phyloP scores from a whole-genome alignment of 2,113 vertebrate species.

The Lucifuga dentata region DNA sequence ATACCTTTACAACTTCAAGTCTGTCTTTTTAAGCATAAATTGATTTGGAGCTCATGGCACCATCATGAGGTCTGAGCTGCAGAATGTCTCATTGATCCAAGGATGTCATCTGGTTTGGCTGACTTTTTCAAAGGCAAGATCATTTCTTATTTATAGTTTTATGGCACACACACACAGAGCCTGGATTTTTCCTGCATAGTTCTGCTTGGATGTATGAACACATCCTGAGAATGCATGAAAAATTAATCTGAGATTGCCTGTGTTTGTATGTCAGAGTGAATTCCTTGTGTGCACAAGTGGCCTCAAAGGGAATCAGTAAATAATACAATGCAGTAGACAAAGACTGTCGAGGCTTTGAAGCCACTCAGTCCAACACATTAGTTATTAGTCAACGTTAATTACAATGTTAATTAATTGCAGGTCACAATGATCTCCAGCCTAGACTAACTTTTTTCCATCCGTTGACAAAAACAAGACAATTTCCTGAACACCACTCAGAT shows the following conservation, averaged over 20 bases:
- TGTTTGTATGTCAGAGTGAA: background rate
- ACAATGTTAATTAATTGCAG: background rate
- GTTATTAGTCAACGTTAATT: slow-evolving; percentile 15
- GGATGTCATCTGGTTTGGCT: background rate
- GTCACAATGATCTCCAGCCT: background rate
- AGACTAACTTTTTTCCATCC: too few species aligned
- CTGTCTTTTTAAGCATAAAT: too few species aligned
- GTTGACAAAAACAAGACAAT: too few species aligned
- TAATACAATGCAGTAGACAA: slow-evolving; percentile 20
- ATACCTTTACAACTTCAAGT: background rate
- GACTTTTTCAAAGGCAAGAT: background rate
- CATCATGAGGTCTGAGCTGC: too few species aligned
- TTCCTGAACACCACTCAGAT: too few species aligned
- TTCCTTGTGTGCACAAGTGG: slow-evolving; percentile 22
- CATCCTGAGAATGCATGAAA: background rate
- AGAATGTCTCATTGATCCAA: background rate
- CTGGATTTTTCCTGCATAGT: too few species aligned
- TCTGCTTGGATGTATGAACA: background rate
- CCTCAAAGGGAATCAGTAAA: slow-evolving; percentile 23
- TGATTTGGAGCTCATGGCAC: too few species aligned
- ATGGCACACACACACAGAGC: slow-evolving; percentile 7
- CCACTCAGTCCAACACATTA: slow-evolving; percentile 9
- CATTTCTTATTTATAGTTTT: background rate
- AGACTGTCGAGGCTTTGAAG: background rate
- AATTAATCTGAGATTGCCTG: background rate